Evolutionary conservation across 2,113 vertebrate genomes (phyloP).

Genomic region (Archilochus colubris): DNA sequence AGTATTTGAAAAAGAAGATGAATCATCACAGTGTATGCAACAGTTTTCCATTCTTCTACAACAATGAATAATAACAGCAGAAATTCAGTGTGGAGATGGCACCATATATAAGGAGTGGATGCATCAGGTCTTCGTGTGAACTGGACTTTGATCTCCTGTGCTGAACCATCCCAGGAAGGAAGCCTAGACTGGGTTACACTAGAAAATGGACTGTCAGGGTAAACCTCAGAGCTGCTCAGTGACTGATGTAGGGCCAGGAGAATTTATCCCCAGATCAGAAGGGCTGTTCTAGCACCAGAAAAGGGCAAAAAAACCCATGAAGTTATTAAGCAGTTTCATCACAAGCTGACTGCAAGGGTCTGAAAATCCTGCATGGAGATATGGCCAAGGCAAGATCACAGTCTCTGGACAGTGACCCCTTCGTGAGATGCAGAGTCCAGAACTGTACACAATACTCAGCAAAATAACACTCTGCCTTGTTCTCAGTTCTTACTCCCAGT

Average conservation of each 20-base stretch:
- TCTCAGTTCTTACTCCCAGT: not conserved
- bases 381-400: not conserved
- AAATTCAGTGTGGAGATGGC: not conserved
- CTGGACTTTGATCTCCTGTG: not conserved
- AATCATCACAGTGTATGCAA: not conserved
- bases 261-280: not conserved
- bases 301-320: not conserved
- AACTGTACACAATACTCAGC: not conserved
- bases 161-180: not conserved
- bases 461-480: not conserved
- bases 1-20: not conserved
- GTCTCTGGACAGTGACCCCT: not conserved
- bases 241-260: not conserved
- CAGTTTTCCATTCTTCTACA: not conserved
- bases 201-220: not conserved
- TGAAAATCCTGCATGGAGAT: not conserved
- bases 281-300: not conserved
- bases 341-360: not conserved
- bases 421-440: not conserved
- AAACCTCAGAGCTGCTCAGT: not conserved
- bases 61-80: rapidly evolving
- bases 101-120: not conserved
- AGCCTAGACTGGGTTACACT: not conserved
- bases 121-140: not conserved
- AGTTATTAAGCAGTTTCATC: not conserved